Percentiles rank a stretch among this genome's conserved stretches.
Conservation (phyloP, 2,113 vertebrate genomes). For the Gymnorhina tibicen region DNA sequence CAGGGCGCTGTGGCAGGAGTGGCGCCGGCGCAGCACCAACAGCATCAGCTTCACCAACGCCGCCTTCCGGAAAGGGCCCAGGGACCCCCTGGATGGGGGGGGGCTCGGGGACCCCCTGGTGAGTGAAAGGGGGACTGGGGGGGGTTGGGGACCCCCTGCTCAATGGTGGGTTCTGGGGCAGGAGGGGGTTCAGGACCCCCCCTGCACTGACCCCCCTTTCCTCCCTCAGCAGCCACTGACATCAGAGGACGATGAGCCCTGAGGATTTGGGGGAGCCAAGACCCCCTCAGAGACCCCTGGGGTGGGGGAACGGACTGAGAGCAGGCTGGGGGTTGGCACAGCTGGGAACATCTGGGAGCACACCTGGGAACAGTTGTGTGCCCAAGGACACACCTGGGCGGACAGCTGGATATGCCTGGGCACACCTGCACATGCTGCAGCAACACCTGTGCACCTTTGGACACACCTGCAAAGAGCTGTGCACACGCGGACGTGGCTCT, state of each 20-base stretch:
- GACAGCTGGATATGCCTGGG: neutral
- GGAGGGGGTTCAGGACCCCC: neutral
- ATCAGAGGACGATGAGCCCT: neutral
- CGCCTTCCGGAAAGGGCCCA: neutral
- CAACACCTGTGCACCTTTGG: neutral
- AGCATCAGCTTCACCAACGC: neutral
- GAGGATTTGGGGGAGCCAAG: neutral
- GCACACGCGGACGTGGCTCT: neutral
- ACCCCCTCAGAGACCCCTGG: neutral
- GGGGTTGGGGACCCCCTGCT: too few species aligned
- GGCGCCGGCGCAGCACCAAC: neutral
- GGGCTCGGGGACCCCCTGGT: neutral
- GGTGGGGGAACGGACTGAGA: neutral
- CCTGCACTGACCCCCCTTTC: fast-evolving
- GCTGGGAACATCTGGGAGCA: neutral
- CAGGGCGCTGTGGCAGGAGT: neutral
- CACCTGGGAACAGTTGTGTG: neutral
- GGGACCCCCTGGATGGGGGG: neutral
- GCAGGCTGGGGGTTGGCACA: neutral
- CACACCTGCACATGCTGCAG: neutral
- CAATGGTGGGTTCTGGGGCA: neutral
- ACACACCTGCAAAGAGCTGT: neutral
- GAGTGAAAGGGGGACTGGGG: neutral
- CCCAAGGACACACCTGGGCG: too few species aligned
- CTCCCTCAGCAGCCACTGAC: neutral